Evolutionary conservation across 2,113 vertebrate species (phyloP).

Genomic region (Acanthisitta chloris): DNA sequence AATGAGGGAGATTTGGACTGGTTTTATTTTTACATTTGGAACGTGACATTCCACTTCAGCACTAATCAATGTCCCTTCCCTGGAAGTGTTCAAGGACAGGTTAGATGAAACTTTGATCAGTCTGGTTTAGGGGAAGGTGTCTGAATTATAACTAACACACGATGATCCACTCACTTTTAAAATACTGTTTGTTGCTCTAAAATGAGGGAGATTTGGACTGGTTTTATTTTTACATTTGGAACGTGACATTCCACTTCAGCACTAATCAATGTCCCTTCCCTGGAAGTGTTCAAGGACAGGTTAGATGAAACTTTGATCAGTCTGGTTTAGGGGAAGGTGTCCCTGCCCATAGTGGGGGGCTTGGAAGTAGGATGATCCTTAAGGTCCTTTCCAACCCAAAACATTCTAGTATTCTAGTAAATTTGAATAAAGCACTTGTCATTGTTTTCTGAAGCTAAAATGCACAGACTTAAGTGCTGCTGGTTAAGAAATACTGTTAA

Average conservation of each 20-base stretch:
- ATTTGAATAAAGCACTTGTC: neutral
- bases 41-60: neutral
- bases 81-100: neutral
- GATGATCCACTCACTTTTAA: neutral
- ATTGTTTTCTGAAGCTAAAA: neutral
- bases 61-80: neutral
- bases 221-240: neutral
- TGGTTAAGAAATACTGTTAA: neutral
- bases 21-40: neutral
- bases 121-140: too few relatives aligned
- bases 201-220: neutral
- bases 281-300: neutral
- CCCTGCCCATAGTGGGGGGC: neutral
- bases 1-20: neutral
- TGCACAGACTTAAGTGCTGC: neutral
- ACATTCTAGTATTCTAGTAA: neutral
- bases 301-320: neutral
- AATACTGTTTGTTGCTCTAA: neutral
- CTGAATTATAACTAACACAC: neutral
- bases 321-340: neutral
- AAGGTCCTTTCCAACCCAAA: neutral
- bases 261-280: neutral
- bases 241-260: neutral
- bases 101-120: neutral
- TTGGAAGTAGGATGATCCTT: neutral